Percentiles rank a stretch among this genome's conserved stretches.
phyloP scores from a whole-genome alignment of 1,140 invertebrate genomes.

The Penaeus chinensis region DNA sequence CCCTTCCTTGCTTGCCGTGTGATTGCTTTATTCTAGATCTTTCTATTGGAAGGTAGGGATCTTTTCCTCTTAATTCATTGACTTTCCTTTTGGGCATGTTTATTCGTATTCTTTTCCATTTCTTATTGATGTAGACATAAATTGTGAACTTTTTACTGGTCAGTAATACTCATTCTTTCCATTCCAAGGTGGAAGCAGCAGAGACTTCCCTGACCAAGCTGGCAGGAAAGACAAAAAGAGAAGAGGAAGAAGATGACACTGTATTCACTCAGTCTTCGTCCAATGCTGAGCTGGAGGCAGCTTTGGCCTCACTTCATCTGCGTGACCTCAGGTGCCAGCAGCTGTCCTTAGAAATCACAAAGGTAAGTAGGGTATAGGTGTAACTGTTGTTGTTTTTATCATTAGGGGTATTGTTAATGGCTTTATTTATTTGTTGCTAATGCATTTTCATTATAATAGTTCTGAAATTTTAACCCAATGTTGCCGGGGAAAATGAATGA shows the following conservation, averaged over 20 bases:
- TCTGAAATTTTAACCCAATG: not conserved
- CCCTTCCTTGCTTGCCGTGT: not conserved
- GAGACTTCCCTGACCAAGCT: constrained; percentile 57
- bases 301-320: constrained; percentile 86
- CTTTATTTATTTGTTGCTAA: too few relatives aligned
- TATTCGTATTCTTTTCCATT: not conserved
- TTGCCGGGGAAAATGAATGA: too few relatives aligned
- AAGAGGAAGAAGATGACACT: constrained; percentile 33
- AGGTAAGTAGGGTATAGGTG: constrained; percentile 67
- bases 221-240: constrained; percentile 23
- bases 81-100: not conserved
- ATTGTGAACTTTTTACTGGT: not conserved
- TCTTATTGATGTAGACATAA: not conserved
- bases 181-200: constrained; percentile 56
- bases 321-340: constrained; percentile 89
- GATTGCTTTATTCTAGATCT: too few relatives aligned
- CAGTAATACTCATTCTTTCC: not conserved
- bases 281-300: constrained; percentile 79
- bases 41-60: too few relatives aligned
- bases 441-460: not conserved
- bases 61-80: not conserved
- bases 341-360: constrained; percentile 84
- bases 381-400: not conserved
- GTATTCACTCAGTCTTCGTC: not conserved
- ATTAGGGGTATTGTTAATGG: not conserved